Conservation (phyloP, 1,140 invertebrate genomes). For the Pseudomyrmex gracilis region DNA sequence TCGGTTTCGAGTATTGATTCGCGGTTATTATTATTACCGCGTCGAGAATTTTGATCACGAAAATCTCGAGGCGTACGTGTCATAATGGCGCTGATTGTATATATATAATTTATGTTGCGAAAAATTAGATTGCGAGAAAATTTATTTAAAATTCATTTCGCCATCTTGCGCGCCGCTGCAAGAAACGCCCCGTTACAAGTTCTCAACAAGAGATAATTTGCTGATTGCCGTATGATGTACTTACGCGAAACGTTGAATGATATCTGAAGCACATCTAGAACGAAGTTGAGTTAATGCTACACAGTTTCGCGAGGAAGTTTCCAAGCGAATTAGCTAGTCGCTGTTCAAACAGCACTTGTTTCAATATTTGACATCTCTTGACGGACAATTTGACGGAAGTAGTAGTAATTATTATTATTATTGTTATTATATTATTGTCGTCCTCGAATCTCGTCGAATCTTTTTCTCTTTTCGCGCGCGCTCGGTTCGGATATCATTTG, state of each 20-base stretch:
- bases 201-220: too few relatives aligned
- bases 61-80: background rate
- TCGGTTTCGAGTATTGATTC: background rate
- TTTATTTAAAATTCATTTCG: too few relatives aligned
- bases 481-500: background rate
- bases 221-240: too few relatives aligned
- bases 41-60: background rate
- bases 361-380: background rate
- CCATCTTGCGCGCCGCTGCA: too few relatives aligned
- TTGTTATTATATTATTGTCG: too few relatives aligned
- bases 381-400: background rate
- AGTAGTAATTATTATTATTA: background rate
- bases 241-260: too few relatives aligned
- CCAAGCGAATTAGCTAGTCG: background rate
- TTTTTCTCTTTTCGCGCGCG: too few relatives aligned
- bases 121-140: too few relatives aligned
- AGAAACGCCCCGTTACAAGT: too few relatives aligned
- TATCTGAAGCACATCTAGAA: background rate
- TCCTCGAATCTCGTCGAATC: background rate
- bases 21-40: background rate
- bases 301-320: slow-evolving; percentile 19
- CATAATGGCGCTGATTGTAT: background rate
- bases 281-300: slow-evolving; percentile 15
- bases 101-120: background rate
- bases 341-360: slow-evolving; percentile 8